Evolutionary conservation across 2,888 invertebrate genomes (phyloP).

Genomic region (Camponotus fellah): DNA sequence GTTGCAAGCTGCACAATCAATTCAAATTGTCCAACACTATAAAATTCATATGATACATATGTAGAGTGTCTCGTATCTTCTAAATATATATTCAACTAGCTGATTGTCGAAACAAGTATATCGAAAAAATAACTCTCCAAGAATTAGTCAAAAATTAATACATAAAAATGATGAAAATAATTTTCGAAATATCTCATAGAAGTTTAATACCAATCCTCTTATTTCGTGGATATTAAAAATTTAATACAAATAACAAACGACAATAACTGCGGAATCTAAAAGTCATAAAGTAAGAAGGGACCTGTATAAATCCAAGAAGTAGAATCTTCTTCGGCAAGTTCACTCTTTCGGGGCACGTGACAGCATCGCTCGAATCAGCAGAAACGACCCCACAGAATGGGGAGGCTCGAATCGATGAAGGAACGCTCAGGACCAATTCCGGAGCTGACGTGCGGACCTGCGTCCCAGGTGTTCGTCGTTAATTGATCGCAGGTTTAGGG

Average conservation of each 20-base stretch:
- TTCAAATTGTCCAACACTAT: conserved; percentile 23
- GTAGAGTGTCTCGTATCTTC: background rate
- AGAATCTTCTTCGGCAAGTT: background rate
- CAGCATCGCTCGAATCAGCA: background rate
- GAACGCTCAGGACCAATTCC: conserved; percentile 72
- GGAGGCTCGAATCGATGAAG: conserved; percentile 62
- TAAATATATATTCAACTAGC: background rate
- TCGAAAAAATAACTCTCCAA: background rate
- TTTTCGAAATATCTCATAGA: background rate
- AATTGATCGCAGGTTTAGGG: conserved; percentile 82
- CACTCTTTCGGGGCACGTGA: conserved; percentile 9
- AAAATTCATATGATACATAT: background rate
- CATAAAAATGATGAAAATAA: background rate
- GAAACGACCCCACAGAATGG: conserved; percentile 31
- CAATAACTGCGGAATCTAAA: background rate
- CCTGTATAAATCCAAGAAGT: background rate
- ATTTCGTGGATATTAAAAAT: background rate
- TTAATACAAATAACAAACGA: background rate
- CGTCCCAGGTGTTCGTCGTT: conserved; percentile 79
- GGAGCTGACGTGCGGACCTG: conserved; percentile 55
- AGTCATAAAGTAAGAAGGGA: background rate
- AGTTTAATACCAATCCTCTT: background rate
- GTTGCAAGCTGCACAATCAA: conserved; percentile 17
- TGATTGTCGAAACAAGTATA: background rate
- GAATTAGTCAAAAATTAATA: background rate